Evolutionary conservation across 92 coral and sea anemone species (phyloP).

Genomic region (Bergia sp.): DNA sequence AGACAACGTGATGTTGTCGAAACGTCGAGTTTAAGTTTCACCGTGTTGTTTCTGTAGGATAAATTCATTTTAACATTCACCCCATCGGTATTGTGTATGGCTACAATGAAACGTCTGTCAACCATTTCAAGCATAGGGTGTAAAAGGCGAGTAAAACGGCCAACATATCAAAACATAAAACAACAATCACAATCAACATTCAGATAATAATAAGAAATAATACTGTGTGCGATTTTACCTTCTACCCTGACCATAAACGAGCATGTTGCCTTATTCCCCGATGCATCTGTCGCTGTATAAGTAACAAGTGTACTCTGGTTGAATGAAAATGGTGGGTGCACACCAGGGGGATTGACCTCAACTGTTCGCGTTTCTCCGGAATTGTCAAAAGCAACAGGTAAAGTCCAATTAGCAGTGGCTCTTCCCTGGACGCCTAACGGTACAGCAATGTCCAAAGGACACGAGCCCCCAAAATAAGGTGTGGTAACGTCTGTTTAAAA

Average conservation of each 20-base stretch:
- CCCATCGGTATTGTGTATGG: too few relatives aligned
- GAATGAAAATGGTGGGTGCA: conserved; percentile 53
- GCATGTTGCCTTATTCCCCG: conserved; percentile 55
- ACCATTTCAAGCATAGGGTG: too few relatives aligned
- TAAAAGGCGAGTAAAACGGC: too few relatives aligned
- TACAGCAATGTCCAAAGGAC: conserved; percentile 60
- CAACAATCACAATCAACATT: too few relatives aligned
- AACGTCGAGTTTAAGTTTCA: too few relatives aligned
- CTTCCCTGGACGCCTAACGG: conserved; percentile 30
- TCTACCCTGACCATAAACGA: conserved; percentile 56
- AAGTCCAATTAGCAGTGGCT: conserved; percentile 58
- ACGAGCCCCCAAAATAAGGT: conserved; percentile 50
- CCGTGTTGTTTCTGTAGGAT: too few relatives aligned
- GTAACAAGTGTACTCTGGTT: conserved; percentile 26
- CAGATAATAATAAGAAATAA: too few relatives aligned
- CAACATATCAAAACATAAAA: too few relatives aligned
- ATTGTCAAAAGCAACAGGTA: conserved; percentile 59
- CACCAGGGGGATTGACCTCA: conserved; percentile 47
- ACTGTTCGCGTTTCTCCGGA: conserved; percentile 30
- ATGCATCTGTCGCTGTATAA: conserved; percentile 57
- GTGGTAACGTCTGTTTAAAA: conserved; percentile 10
- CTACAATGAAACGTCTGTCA: too few relatives aligned
- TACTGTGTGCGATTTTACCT: conserved; percentile 26
- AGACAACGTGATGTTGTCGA: too few relatives aligned
- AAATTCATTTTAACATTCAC: too few relatives aligned